A percentile compares a stretch with the other conserved stretches of the same genome.
Evolutionary conservation across 2,113 vertebrate genomes (phyloP).

Genomic region (Spea bombifrons): DNA sequence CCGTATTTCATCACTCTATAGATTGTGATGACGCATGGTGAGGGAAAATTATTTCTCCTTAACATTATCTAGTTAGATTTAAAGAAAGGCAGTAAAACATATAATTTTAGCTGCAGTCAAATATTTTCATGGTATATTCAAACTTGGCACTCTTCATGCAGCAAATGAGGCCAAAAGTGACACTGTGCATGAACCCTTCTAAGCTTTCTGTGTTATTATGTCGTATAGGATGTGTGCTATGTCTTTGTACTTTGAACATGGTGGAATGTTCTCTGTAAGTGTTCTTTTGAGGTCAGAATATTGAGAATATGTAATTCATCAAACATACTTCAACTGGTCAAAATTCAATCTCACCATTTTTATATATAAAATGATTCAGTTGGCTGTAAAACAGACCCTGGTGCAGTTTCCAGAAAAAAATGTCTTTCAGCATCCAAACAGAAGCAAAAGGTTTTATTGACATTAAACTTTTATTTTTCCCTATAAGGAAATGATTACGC

Average conservation of each 20-base stretch:
- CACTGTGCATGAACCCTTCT: background rate
- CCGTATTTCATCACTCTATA: no score
- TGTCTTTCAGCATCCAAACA: constrained; percentile 51
- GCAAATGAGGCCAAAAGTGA: no score
- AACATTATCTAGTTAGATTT: no score
- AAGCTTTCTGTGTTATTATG: constrained; percentile 8
- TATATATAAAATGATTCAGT: constrained; percentile 51
- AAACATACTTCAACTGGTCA: constrained; percentile 45
- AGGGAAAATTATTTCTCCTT: no score
- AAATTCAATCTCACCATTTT: constrained; percentile 49
- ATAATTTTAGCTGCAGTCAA: no score
- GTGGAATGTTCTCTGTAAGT: background rate
- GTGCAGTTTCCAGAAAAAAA: constrained; percentile 45
- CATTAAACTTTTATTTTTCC: background rate
- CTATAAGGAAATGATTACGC: background rate
- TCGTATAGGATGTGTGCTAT: constrained; percentile 10
- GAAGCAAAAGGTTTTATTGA: constrained; percentile 32
- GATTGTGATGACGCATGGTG: no score
- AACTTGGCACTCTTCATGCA: no score
- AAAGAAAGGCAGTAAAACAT: no score
- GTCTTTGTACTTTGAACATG: background rate
- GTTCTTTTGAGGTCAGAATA: constrained; percentile 13
- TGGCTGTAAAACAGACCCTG: constrained; percentile 54
- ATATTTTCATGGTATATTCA: no score
- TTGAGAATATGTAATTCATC: constrained; percentile 40